Conservation (phyloP, 35 echinoderm and acorn worm species). For the Ophiothrix spiculata region DNA sequence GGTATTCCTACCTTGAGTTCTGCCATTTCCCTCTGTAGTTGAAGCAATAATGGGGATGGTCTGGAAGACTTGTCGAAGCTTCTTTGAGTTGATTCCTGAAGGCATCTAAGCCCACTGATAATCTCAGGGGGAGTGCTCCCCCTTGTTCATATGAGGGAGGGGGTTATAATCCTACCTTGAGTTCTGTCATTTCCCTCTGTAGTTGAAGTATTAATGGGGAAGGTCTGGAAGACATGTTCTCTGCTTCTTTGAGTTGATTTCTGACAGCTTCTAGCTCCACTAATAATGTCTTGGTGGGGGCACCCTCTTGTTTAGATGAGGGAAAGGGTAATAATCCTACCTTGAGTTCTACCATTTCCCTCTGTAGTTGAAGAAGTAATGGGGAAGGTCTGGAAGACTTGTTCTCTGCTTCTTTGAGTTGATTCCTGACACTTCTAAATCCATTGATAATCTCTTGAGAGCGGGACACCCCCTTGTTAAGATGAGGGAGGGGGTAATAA, state of each 20-base stretch:
- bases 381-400: slow-evolving; percentile 70
- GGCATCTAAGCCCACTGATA: too few relatives aligned
- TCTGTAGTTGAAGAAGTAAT: slow-evolving; percentile 79
- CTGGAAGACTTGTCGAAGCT: slow-evolving; percentile 50
- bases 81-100: slow-evolving; percentile 56
- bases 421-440: slow-evolving; percentile 70
- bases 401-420: slow-evolving; percentile 66
- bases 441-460: slow-evolving; percentile 63
- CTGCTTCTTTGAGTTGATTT: slow-evolving; percentile 54
- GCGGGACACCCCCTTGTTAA: too few relatives aligned
- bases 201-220: slow-evolving; percentile 80
- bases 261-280: slow-evolving; percentile 76
- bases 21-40: slow-evolving; percentile 93
- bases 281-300: too few relatives aligned
- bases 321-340: slow-evolving; percentile 27
- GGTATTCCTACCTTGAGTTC: slow-evolving; percentile 99
- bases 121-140: too few relatives aligned
- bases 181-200: slow-evolving; percentile 92
- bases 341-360: slow-evolving; percentile 99
- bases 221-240: slow-evolving; percentile 58
- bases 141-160: too few relatives aligned
- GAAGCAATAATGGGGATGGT: slow-evolving; percentile 85
- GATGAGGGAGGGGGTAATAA: too few relatives aligned
- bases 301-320: too few relatives aligned
- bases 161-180: slow-evolving; percentile 62